Evolutionary conservation across 2,113 vertebrate species (phyloP), one percentile per base, ranked within the genome.

Genomic region (Axis porcinus): DNA sequence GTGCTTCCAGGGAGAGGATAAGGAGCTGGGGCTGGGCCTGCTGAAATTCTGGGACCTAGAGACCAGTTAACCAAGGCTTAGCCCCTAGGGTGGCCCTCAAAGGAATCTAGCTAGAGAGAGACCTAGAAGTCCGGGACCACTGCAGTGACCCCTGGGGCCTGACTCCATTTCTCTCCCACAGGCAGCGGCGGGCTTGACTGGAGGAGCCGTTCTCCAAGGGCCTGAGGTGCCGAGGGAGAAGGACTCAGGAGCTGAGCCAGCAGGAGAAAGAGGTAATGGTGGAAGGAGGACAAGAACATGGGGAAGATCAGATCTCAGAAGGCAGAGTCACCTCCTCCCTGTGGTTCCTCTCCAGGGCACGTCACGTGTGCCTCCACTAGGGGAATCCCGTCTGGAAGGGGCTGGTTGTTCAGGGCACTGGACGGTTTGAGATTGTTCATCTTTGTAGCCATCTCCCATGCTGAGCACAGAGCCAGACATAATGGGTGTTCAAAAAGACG

Each of bases 21-120:
- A 58, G 19, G 4, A 33, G 19, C 0, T 0, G 0, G 28, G 52
- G 7, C 54, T 64, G 60, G 19, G 2, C n/a, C 47, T 50, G 67
- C 2, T 57, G 16, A 86, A 11, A 40, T 23, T 43, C 67, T 43
- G 23, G 90, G 30, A 25, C 45, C n/a, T 27, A 17, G 70, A 21
- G 23, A n/a, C 36, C 40, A 13, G 2, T 36, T 78, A 14, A n/a
- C 4, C 33, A 54, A n/a, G 54, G 21, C 30, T 7, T 23, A 15
- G 3, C 30, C 27, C 30, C 50, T 36, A 64, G 2, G 13, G 47
- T n/a, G 78, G 45, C 40, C 47, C 62, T 85, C 62, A 33, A 13
- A n/a, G 13, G 36, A 27, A 43, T 76, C 70, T 25, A 76, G 36
- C 70, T 76, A 76, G 36, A 43, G 14, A 54, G 17, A 54, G 19